These are phyloP conservation scores for Chaetodon auriga DNA, from an alignment of 2,113 vertebrate genomes.

Conservation along the genomic window DNA sequence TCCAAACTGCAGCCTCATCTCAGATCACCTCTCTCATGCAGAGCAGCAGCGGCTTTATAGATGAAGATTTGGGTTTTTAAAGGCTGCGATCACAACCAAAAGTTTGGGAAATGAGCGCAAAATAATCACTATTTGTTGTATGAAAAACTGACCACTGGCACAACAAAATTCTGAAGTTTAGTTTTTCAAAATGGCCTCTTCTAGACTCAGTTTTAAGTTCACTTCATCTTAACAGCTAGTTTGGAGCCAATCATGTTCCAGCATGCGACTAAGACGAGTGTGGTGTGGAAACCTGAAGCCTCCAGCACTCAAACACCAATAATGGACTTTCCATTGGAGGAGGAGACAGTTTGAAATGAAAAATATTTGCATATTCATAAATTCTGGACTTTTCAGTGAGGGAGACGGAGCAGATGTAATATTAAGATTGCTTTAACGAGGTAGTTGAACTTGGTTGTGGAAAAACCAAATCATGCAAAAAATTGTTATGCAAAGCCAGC, in stretches of 20 bases:
- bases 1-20: no score
- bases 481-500: neutral
- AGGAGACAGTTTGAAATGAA: neutral
- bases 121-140: neutral
- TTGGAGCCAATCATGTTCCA: no score
- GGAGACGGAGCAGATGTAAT: no score
- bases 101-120: neutral
- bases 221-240: no score
- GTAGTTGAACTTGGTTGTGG: neutral
- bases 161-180: no score
- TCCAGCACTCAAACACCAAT: no score
- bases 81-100: neutral
- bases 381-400: neutral
- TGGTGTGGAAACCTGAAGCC: no score
- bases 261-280: no score
- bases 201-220: neutral
- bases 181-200: neutral
- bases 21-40: neutral
- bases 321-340: neutral
- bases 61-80: neutral
- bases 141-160: neutral
- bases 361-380: neutral
- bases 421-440: no score
- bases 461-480: neutral
- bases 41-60: neutral